phyloP scores from a whole-genome alignment of 2,113 vertebrate genomes.

The Poeciliopsis prolifica region DNA sequence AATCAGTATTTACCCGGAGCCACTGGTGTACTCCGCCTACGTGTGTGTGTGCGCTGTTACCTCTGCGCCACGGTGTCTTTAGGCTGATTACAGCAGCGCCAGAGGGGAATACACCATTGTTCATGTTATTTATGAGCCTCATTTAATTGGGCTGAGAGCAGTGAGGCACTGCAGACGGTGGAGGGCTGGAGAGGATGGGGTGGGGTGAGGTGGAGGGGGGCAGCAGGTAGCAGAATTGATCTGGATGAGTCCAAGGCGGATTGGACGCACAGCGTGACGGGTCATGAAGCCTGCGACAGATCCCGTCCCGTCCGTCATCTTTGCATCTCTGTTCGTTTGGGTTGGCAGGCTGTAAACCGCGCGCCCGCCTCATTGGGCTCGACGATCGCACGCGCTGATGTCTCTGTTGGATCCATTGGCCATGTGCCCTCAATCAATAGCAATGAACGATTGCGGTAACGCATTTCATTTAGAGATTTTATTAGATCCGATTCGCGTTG shows the following conservation, averaged over 20 bases:
- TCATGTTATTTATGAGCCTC: conserved; percentile 73
- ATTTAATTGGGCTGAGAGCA: conserved; percentile 68
- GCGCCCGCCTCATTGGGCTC: not conserved
- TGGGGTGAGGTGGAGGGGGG: conserved; percentile 3
- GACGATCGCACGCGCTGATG: conserved; percentile 29
- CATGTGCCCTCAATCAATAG: conserved; percentile 40
- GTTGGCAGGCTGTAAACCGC: conserved; percentile 20
- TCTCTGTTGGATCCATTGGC: conserved; percentile 22
- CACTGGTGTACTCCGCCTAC: not conserved
- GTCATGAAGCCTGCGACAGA: conserved; percentile 1
- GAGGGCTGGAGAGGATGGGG: not conserved
- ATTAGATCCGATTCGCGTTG: conserved; percentile 16
- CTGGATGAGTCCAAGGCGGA: conserved; percentile 21
- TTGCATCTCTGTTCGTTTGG: conserved; percentile 1
- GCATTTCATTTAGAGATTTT: conserved; percentile 40
- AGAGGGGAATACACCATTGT: conserved; percentile 62
- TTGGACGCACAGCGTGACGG: conserved; percentile 10
- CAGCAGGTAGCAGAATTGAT: conserved; percentile 55
- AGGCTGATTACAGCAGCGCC: conserved; percentile 64
- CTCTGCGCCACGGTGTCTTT: conserved; percentile 33
- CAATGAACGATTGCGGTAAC: conserved; percentile 46
- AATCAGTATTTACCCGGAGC: conserved; percentile 16
- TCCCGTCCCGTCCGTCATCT: not conserved
- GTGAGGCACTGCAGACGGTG: conserved; percentile 23
- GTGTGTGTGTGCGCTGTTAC: conserved; percentile 24